Evolutionary conservation across 2,888 invertebrate species (phyloP), one percentile per base, ranked within the genome.

Genomic region (Agrotis segetum): DNA sequence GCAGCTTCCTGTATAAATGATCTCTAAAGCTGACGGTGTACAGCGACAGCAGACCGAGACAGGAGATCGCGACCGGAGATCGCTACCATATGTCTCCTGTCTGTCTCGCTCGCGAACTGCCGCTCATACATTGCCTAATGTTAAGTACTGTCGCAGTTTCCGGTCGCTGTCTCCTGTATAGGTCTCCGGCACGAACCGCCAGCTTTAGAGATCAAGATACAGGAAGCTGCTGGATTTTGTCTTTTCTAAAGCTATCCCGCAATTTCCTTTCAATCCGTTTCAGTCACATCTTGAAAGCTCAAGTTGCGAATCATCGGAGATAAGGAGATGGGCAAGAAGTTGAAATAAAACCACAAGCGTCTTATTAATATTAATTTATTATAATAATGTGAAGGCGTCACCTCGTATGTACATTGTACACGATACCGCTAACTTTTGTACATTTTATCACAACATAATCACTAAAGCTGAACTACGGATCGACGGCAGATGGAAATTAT

Each of bases 371-470:
- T 84, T 59, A 49, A 55, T 75, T 75, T 75, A 75, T 84, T 85
- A 74, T 91, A 91, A 88, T 92, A 85, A 88, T 91, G 83, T 90
- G 89, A 95, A 94, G 94, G 94, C 94, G 88, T 89, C 88, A 82
- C 80, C 81, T 79, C 86, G 83, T 88, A 89, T 89, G 87, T 88
- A 86, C 84, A 85, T 68, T 76, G 75, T 76, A 83, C 81, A 80
- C 59, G 21, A 69, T 87, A 91, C 88, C 88, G 89, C 91, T 92
- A 92, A 92, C 85, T 77, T 94, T 95, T 95, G 95, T 95, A 95
- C 95, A 94, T 85, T 88, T 85, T 95, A 95, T 95, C 95, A 95
- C 95, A 95, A 95, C 92, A 93, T 89, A 90, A 91, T 84, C 70
- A 83, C 87, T 95, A 95, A 95, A 95, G 93, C 95, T 92, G 92